Base-by-base conservation (phyloP, 2,888 invertebrate species). In the Parthenolecanium corni region DNA sequence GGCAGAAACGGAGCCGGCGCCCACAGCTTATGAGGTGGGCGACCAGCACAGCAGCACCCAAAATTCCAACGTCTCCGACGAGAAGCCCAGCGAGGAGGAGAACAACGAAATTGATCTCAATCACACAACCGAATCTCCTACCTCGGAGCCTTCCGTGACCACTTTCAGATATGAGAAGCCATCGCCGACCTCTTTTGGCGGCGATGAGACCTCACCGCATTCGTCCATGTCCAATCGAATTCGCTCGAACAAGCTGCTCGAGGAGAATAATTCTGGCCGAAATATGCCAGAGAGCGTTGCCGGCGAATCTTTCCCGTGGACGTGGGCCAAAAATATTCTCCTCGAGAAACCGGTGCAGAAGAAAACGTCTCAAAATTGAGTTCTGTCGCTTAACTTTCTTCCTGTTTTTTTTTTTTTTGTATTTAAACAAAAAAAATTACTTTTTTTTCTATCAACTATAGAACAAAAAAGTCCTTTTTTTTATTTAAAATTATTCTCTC, bases 321-420 rank as follows among this genome's bases (percentile, higher is more conserved):
- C 70, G 24, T 70, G 68, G 69, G 67, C 68, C 23, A 68, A 68
- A 65, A 69, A 68, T 64, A 70, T 69, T 52, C 66, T 69, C 67
- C 66, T 70, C 16, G 69, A 70, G 64, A 70, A 69, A 65, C 70
- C 70, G 38, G 68, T 69, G 52, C 64, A 67, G 49, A 69, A 68
- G 58, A 69, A 69, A 64, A 66, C 69, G 31, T 65, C 65, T n/a
- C 65, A 61, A 64, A 62, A 66, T 14, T 16, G 31, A 23, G n/a
- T 31, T 58, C 58, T 58, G 62, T 51, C 46, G 64, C 46, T 64
- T 63, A 51, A 38, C 47, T 24, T 58, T 40, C 23, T 11, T 21
- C 16, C 38, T 49, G 21, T 31, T 49, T 23, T 38, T 51, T 23
- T 38, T 49, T 18, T 47, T 31, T n/a, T 20, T 20, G 31, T 57